These are phyloP conservation scores for Caenorhabditis briggsae DNA, from an alignment of 1,140 invertebrate genomes.

Conservation along the genomic window DNA sequence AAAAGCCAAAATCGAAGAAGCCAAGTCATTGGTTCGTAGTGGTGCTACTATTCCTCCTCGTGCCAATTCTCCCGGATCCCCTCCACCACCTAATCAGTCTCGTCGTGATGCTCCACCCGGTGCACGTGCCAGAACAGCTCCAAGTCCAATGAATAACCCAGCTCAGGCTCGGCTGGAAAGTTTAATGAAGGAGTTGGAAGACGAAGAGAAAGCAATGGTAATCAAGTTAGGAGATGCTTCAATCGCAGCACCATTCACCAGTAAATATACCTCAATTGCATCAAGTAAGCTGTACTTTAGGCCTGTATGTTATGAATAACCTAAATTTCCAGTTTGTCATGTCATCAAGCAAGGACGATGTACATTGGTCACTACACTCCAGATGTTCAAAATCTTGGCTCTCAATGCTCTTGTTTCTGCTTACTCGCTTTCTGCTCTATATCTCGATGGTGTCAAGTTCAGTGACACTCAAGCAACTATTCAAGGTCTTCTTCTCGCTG, in stretches of 20 bases:
- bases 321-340: slow-evolving; percentile 86
- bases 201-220: slow-evolving; percentile 87
- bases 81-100: slow-evolving; percentile 34
- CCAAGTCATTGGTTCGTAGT: slow-evolving; percentile 31
- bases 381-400: slow-evolving; percentile 99
- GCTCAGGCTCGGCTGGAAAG: slow-evolving; percentile 82
- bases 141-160: background rate
- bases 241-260: slow-evolving; percentile 98
- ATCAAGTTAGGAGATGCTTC: slow-evolving; percentile 97
- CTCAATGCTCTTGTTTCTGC: slow-evolving; percentile 97
- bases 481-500: slow-evolving; percentile 88
- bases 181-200: slow-evolving; percentile 90
- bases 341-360: slow-evolving; percentile 99
- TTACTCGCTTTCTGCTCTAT: slow-evolving; percentile 97
- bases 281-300: slow-evolving; percentile 83
- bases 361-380: slow-evolving; percentile 96
- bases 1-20: slow-evolving; percentile 70
- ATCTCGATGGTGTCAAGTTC: slow-evolving; percentile 93
- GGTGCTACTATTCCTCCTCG: slow-evolving; percentile 1
- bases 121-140: slow-evolving; percentile 9
- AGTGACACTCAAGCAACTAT: slow-evolving; percentile 96
- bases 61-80: slow-evolving; percentile 27
- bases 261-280: slow-evolving; percentile 94
- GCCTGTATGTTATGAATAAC: no score
- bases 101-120: slow-evolving; percentile 66